These are phyloP conservation scores for Parnassius smintheus DNA, from an alignment of 2,888 invertebrate species.

Conservation along the genomic window DNA sequence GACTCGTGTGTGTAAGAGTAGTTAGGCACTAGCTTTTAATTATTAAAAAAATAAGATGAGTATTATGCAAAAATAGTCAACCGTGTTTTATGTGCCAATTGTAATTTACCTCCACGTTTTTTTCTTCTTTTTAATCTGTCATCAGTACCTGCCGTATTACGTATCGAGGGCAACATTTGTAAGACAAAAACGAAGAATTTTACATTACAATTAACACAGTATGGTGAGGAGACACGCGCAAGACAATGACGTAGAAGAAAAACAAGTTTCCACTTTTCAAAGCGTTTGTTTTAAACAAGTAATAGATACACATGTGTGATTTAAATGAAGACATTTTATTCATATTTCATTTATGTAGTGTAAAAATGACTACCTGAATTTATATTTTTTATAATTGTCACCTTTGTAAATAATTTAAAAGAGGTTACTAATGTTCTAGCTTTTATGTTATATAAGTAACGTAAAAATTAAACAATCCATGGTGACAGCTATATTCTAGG, in stretches of 20 bases:
- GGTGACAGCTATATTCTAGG: too few species aligned
- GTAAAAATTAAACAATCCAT: too few species aligned
- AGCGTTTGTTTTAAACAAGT: slow-evolving; percentile 49
- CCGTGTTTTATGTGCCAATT: background rate
- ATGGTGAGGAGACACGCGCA: slow-evolving; percentile 63
- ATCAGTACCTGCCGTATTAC: background rate
- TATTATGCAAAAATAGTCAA: too few species aligned
- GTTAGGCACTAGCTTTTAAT: too few species aligned
- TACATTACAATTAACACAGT: slow-evolving; percentile 69
- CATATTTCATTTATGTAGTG: background rate
- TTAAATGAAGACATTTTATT: slow-evolving; percentile 21
- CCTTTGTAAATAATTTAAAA: too few species aligned
- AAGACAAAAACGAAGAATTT: slow-evolving; percentile 72
- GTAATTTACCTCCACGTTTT: background rate
- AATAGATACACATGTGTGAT: slow-evolving; percentile 14
- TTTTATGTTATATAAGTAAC: too few species aligned
- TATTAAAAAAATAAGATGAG: too few species aligned
- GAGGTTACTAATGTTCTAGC: too few species aligned
- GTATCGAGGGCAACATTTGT: slow-evolving; percentile 66
- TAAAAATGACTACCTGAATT: background rate
- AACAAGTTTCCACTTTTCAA: slow-evolving; percentile 69
- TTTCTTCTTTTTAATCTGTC: slow-evolving; percentile 16
- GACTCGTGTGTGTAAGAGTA: too few species aligned
- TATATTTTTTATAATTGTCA: too few species aligned
- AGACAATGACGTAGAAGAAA: slow-evolving; percentile 69